Percentiles rank a stretch among this genome's conserved stretches.
These are phyloP conservation scores for Centropus bengalensis DNA, from an alignment of 2,113 vertebrate species.

Conservation along the genomic window DNA sequence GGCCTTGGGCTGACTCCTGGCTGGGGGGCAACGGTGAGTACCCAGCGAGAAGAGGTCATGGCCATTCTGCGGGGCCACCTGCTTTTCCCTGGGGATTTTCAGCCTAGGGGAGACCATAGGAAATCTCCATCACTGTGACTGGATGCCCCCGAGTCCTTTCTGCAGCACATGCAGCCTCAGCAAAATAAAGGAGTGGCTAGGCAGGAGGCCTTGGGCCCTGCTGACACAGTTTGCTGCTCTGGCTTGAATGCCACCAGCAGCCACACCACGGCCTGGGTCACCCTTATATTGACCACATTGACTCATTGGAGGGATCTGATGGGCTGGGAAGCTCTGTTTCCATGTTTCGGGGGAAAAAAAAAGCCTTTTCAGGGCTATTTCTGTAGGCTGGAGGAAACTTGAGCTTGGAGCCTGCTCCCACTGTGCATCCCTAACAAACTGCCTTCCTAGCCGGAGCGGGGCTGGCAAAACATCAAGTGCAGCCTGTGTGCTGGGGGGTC, in stretches of 20 bases:
- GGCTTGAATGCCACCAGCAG: not conserved
- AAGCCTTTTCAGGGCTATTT: not conserved
- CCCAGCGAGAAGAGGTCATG: rapidly evolving
- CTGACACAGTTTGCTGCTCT: rapidly evolving
- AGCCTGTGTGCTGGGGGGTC: too few species aligned
- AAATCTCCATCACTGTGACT: not conserved
- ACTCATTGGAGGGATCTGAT: not conserved
- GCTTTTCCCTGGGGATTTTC: not conserved
- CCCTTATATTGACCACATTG: too few species aligned
- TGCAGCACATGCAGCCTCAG: not conserved
- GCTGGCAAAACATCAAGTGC: not conserved
- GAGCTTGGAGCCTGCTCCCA: not conserved
- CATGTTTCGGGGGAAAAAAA: not conserved
- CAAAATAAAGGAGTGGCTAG: not conserved
- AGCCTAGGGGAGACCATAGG: rapidly evolving
- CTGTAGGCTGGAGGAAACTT: not conserved
- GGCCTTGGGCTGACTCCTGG: not conserved
- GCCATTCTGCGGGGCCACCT: rapidly evolving
- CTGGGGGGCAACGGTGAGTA: rapidly evolving
- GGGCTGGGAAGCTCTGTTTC: not conserved
- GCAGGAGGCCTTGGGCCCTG: not conserved
- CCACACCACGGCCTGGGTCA: not conserved
- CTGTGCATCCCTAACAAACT: not conserved
- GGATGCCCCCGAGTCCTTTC: not conserved
- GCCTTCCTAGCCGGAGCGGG: not conserved